Percentiles rank a stretch among this genome's conserved stretches.
Evolutionary conservation across 2,888 invertebrate genomes (phyloP).

Genomic region (Plebejus anna): DNA sequence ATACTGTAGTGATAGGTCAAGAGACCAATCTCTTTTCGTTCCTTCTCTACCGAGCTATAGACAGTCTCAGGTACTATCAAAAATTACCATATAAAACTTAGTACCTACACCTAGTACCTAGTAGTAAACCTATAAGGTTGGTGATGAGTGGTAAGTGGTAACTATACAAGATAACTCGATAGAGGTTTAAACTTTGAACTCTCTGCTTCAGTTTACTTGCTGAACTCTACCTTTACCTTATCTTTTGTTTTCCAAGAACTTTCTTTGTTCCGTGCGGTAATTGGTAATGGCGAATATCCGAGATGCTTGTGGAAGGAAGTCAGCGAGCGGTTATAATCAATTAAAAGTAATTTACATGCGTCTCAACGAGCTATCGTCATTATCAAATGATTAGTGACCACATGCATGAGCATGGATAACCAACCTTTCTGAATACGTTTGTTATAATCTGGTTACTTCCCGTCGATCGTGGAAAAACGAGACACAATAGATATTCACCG

Average conservation of each 20-base stretch:
- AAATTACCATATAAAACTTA: neutral
- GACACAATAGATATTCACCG: no score
- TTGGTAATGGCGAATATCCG: conserved; percentile 35
- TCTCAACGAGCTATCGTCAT: conserved; percentile 30
- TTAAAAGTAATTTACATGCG: conserved; percentile 58
- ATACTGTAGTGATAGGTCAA: no score
- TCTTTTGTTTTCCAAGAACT: neutral
- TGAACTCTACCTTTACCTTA: neutral
- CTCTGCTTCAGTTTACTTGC: neutral
- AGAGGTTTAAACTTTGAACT: neutral
- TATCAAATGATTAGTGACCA: conserved; percentile 30
- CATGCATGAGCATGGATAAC: conserved; percentile 25
- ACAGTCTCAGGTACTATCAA: no score
- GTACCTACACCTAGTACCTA: no score
- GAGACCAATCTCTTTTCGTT: no score
- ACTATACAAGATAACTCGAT: neutral
- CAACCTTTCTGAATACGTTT: neutral
- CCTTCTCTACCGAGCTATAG: no score
- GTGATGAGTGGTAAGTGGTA: neutral
- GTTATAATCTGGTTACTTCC: neutral
- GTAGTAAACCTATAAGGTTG: neutral
- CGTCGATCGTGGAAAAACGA: no score
- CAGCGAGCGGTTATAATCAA: conserved; percentile 59
- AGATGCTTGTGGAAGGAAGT: conserved; percentile 35
- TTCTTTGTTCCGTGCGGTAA: conserved; percentile 33